Base-by-base conservation (phyloP, 2,797 vertebrate species). In the Botia kubotai region DNA sequence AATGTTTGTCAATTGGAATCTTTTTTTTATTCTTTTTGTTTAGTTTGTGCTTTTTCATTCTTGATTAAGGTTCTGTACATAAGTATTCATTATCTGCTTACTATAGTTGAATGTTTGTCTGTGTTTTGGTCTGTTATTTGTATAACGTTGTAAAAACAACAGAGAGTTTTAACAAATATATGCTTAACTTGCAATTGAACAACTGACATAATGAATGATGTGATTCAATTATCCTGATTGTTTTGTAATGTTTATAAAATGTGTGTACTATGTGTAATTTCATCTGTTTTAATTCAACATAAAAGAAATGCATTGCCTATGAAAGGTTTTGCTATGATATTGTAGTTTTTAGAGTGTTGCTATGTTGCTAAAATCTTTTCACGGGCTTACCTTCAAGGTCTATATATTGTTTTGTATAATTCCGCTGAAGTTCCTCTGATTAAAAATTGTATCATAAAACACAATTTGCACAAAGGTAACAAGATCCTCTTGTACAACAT, bases 201-300 rank as follows among this genome's bases (percentile, higher is more conserved):
- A 85, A 88, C 89, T 91, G 91, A 93, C 89, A 83, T 93, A 93
- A 90, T 58, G 85, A 55, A 92, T 92, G 86, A 93, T 80, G 87
- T 91, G 77, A 88, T 92, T 92, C 88, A 92, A 73, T 75, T 39
- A 6, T 2, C 17, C 0, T 21, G 21, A 4, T 58, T 60, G 23
- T 63, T 63, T 75, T 29, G 57, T 71, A 26, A 68, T 60, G 8
- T 68, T 62, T 50, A 4, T 57, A 29, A 29, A 33, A 16, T 74
- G 33, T 58, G 26, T 55, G 53, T 55, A 13, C 21, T 50, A n/a
- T 50, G 23, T 12, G 3, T 58, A 13, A 81, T 62, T 48, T 33
- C 13, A 69, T 7, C n/a, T 67, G 29, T 71, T 26, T 19, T 50
- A 52, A 6, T 11, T 39, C 10, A 29, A 11, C 43, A 68, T 70